Evolutionary conservation across 1,140 invertebrate genomes (phyloP).

Genomic region (Leptinotarsa undecemlineata): DNA sequence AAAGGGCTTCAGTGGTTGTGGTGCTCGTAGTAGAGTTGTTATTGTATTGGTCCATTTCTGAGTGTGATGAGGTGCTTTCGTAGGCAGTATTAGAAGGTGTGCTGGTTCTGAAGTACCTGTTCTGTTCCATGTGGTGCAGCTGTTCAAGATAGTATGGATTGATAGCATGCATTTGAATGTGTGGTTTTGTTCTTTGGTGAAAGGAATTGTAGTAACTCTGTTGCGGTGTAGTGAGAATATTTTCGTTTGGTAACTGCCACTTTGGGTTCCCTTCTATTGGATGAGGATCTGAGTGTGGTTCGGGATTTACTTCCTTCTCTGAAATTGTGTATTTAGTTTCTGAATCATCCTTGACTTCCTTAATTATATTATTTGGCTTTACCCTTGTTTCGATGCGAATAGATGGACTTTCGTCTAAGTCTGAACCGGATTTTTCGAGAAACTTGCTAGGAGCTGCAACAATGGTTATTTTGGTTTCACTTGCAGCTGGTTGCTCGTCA

Average conservation of each 20-base stretch:
- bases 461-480: conserved; percentile 61
- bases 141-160: conserved; percentile 1
- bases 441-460: conserved; percentile 50
- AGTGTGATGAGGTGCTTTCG: background rate
- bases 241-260: conserved; percentile 6
- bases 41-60: background rate
- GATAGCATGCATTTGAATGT: background rate
- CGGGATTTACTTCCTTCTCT: conserved; percentile 33
- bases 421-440: conserved; percentile 56
- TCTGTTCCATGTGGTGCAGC: background rate
- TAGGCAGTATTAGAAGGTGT: conserved; percentile 1
- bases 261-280: background rate
- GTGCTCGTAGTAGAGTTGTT: conserved; percentile 18
- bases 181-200: background rate
- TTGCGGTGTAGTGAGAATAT: background rate
- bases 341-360: conserved; percentile 38
- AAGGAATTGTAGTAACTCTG: conserved; percentile 15
- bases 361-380: conserved; percentile 64
- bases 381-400: conserved; percentile 71
- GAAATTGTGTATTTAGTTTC: conserved; percentile 44
- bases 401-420: conserved; percentile 64
- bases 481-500: conserved; percentile 61
- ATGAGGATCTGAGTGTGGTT: background rate
- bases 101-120: conserved; percentile 19
- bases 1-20: conserved; percentile 26